phyloP scores from a whole-genome alignment of 2,113 vertebrate species.

The Natator depressus region DNA sequence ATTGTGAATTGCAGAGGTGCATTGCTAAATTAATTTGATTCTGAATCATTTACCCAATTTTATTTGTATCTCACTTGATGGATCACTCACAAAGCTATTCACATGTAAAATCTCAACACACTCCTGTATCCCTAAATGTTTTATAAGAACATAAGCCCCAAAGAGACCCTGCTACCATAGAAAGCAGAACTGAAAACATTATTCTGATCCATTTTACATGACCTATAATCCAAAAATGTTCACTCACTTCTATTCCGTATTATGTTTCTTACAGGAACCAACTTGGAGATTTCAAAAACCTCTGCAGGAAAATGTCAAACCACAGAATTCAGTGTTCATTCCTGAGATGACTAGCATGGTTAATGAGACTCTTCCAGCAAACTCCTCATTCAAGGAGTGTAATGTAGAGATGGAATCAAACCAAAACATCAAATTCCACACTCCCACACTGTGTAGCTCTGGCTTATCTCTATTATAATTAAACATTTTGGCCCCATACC shows the following conservation, averaged over 20 bases:
- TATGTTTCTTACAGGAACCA: background rate
- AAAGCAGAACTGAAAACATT: background rate
- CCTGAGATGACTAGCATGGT: background rate
- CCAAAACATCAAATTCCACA: background rate
- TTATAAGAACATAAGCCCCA: background rate
- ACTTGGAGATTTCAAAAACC: background rate
- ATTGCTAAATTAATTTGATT: background rate
- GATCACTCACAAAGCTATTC: background rate
- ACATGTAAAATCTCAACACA: background rate
- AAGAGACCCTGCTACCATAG: background rate
- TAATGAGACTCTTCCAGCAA: background rate
- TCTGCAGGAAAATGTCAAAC: background rate
- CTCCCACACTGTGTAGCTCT: background rate
- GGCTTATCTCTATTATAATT: background rate
- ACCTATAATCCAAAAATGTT: background rate
- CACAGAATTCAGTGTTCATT: fast-evolving
- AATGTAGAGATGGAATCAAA: background rate
- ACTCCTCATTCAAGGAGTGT: background rate
- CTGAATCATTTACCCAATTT: background rate
- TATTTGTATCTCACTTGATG: background rate
- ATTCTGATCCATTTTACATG: background rate
- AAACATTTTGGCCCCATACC: background rate
- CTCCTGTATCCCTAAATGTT: fast-evolving
- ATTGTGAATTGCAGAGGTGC: background rate
- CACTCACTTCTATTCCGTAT: background rate